A percentile compares a stretch with the other conserved stretches of the same genome.
Evolutionary conservation across 2,113 vertebrate genomes (phyloP).

Genomic region (Spheniscus mendiculus): DNA sequence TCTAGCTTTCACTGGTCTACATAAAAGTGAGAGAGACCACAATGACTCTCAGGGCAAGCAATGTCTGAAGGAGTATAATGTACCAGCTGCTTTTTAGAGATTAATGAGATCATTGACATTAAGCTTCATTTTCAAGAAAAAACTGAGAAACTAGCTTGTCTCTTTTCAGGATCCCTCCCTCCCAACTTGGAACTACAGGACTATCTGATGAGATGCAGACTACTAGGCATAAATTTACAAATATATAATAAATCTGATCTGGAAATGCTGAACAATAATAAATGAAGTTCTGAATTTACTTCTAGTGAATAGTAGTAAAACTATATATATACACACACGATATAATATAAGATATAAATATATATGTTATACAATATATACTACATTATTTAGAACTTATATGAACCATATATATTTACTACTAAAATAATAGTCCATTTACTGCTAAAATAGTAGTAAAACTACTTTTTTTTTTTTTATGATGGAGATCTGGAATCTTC

Average conservation of each 20-base stretch:
- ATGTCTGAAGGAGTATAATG: background rate
- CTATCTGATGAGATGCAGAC: no score
- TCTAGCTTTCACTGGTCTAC: background rate
- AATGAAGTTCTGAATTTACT: background rate
- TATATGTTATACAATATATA: background rate
- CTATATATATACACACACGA: accelerated
- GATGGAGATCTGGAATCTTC: background rate
- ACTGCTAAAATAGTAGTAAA: background rate
- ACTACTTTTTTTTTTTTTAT: background rate
- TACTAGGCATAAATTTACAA: no score
- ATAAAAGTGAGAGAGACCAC: background rate
- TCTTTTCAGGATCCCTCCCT: no score
- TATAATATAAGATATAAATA: no score
- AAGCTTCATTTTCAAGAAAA: background rate
- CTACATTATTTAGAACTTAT: background rate
- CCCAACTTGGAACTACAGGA: no score
- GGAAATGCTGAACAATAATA: background rate
- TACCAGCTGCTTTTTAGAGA: background rate
- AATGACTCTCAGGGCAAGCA: background rate
- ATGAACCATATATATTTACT: background rate
- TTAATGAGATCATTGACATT: background rate
- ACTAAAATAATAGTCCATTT: background rate
- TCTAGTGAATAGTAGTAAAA: background rate
- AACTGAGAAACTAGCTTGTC: no score
- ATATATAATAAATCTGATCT: background rate